These are phyloP conservation scores for Cherax quadricarinatus DNA, from an alignment of 1,140 invertebrate species.

Conservation along the genomic window DNA sequence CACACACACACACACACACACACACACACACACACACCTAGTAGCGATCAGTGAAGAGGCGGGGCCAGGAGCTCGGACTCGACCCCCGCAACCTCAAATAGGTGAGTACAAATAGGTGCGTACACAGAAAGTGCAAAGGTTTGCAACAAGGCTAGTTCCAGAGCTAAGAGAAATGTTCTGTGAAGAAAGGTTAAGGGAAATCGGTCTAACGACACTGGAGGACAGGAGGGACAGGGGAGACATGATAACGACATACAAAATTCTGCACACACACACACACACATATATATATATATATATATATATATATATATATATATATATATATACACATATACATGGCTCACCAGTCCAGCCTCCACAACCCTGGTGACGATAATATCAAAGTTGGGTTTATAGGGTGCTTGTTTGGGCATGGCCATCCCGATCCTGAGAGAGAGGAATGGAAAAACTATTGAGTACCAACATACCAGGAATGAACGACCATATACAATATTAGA, in stretches of 20 bases:
- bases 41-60: too few species aligned
- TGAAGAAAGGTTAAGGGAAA: neutral
- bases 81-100: too few species aligned
- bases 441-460: neutral
- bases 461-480: too few species aligned
- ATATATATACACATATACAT: neutral
- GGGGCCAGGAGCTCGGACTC: too few species aligned
- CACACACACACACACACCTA: too few species aligned
- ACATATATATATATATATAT: neutral
- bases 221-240: too few species aligned
- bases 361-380: conserved; percentile 33
- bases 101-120: too few species aligned
- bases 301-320: neutral
- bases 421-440: conserved; percentile 49
- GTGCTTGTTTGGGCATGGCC: conserved; percentile 65
- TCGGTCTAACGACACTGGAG: too few species aligned
- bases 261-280: neutral
- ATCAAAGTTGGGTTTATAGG: conserved; percentile 65
- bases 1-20: too few species aligned
- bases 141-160: neutral
- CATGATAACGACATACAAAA: too few species aligned
- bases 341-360: conserved; percentile 59
- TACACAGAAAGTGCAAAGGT: neutral
- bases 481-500: neutral
- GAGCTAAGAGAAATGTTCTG: neutral